Evolutionary conservation across 2,113 vertebrate genomes (phyloP).

Genomic region (Clarias batrachus): DNA sequence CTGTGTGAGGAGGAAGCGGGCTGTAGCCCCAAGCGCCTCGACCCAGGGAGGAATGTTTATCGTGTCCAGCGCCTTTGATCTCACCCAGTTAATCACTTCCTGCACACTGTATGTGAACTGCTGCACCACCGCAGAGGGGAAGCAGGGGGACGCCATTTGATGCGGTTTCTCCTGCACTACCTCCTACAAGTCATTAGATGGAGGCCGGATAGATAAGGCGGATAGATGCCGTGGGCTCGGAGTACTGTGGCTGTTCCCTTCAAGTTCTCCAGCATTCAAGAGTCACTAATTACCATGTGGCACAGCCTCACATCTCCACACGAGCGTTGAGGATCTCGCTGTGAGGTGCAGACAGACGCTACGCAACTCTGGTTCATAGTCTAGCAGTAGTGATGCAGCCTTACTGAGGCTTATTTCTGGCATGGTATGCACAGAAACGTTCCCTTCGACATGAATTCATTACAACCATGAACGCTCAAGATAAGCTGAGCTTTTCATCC

Average conservation of each 20-base stretch:
- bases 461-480: neutral
- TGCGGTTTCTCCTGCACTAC: constrained; percentile 51
- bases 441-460: neutral
- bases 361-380: neutral
- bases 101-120: constrained; percentile 77
- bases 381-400: neutral
- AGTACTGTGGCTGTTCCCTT: constrained; percentile 36
- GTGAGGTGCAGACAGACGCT: constrained; percentile 19
- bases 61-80: constrained; percentile 78
- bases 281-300: constrained; percentile 45
- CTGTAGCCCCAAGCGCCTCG: constrained; percentile 71
- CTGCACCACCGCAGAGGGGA: constrained; percentile 54
- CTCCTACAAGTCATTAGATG: constrained; percentile 58
- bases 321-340: constrained; percentile 3
- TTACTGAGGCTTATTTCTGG: neutral
- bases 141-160: constrained; percentile 55
- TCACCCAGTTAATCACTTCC: constrained; percentile 82
- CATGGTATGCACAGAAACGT: neutral
- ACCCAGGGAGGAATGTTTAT: constrained; percentile 79
- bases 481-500: constrained; percentile 8
- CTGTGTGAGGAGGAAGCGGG: constrained; percentile 76
- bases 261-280: constrained; percentile 1
- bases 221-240: constrained; percentile 33
- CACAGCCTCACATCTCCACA: constrained; percentile 23
- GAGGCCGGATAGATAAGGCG: constrained; percentile 55